Evolutionary conservation across 2,797 vertebrate species (phyloP), one percentile per base, ranked within the genome.

Genomic region (Perodicticus potto): DNA sequence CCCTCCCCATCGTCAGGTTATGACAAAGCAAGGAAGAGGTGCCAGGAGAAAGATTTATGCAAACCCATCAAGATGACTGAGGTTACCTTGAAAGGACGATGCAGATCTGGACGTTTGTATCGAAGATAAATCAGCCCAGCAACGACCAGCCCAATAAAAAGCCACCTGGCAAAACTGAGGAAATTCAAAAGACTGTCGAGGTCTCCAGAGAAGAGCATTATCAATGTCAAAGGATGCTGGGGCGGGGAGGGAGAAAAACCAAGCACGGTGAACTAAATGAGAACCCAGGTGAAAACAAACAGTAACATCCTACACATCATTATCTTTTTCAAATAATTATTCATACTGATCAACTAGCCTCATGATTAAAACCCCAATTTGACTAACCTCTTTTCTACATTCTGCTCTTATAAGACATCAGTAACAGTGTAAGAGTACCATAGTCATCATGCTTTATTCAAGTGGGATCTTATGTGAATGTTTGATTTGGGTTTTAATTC

Each of bases 131-230:
- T 99, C 96, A 99, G 98, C 61, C 99, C 99, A 57, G 99, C 98
- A 76, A 99, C 99, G 43, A 99, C 99, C 70, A 99, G 97, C n/a
- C 99, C 99, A 94, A 99, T 99, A 98, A 99, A 99, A 96, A 99
- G 98, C 99, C 99, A 99, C 88, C 99, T 99, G 98, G 99, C 98
- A 98, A 99, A 99, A 98, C 99, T 99, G 99, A 99, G 99, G 98
- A 99, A 99, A 98, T 99, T 99, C 98, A 99, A 94, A 93, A 99
- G 99, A 96, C 99, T 99, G 98, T 99, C 99, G 98, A 99, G 99
- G 97, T 99, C 99, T 69, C 99, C 99, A 0, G 98, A 98, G 98
- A 99, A 99, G 96, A 99, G 98, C 99, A 99, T 99, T 88, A 99
- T 98, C 96, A 99, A 98, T 37, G 99, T 99, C 98, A 99, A 97